Conservation (phyloP, 1,140 invertebrate species). For the Atta colombica region DNA sequence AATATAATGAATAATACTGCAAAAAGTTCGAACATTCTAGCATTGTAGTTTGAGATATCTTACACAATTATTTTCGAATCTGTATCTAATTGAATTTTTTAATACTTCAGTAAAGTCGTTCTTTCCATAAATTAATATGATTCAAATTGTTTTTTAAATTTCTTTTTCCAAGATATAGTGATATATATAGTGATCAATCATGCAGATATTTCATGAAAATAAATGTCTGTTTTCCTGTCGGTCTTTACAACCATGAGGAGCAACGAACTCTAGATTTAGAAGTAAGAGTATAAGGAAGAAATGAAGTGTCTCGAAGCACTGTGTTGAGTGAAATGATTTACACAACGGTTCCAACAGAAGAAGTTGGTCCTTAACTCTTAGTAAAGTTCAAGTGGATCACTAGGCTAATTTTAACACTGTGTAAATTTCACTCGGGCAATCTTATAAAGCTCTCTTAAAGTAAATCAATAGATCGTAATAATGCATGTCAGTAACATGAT, state of each 20-base stretch:
- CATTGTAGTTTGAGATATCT: no score
- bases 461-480: background rate
- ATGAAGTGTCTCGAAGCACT: constrained; percentile 14
- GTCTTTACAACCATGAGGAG: background rate
- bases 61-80: no score
- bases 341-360: constrained; percentile 32
- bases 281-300: background rate
- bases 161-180: background rate
- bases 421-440: constrained; percentile 29
- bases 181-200: background rate
- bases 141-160: background rate
- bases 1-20: no score
- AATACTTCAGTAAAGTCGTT: no score
- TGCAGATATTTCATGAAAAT: background rate
- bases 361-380: constrained; percentile 28
- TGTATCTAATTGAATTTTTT: no score
- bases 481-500: background rate
- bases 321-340: constrained; percentile 44
- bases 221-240: background rate
- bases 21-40: no score
- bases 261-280: constrained; percentile 35
- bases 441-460: background rate
- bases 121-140: background rate
- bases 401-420: constrained; percentile 49
- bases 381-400: constrained; percentile 34